phyloP scores from a whole-genome alignment of 2,797 vertebrate species.

The Xenentodon cancila region DNA sequence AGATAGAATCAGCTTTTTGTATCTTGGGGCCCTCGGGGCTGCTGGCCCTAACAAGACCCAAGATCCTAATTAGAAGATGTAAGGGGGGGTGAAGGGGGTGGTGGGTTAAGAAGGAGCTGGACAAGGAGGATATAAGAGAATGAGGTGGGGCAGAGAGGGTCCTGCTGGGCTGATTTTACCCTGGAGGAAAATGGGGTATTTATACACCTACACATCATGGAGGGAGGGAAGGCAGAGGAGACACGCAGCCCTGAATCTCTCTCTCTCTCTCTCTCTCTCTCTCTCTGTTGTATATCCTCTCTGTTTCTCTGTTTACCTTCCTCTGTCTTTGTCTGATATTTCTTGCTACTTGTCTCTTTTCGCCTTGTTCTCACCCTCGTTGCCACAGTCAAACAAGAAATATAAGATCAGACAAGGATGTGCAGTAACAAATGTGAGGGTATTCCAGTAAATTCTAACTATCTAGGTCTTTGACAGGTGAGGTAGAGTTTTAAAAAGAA shows the following conservation, averaged over 20 bases:
- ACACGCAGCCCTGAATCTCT: slow-evolving; percentile 47
- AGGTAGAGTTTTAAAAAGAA: too few relatives aligned
- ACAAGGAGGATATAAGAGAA: slow-evolving; percentile 47
- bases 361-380: slow-evolving; percentile 21
- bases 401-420: slow-evolving; percentile 21
- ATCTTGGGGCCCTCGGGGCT: slow-evolving; percentile 67
- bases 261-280: slow-evolving; percentile 33
- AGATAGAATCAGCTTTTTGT: slow-evolving; percentile 85
- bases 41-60: slow-evolving; percentile 80
- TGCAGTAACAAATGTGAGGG: not conserved
- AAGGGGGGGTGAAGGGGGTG: slow-evolving; percentile 42
- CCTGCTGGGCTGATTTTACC: slow-evolving; percentile 77
- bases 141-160: slow-evolving; percentile 46
- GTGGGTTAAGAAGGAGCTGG: slow-evolving; percentile 43
- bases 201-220: slow-evolving; percentile 76
- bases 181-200: slow-evolving; percentile 69
- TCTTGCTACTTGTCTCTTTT: slow-evolving; percentile 29
- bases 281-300: slow-evolving; percentile 46
- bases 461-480: too few relatives aligned
- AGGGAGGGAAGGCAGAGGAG: slow-evolving; percentile 30
- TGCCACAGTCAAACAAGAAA: slow-evolving; percentile 33
- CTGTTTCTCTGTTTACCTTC: slow-evolving; percentile 45
- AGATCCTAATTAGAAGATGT: slow-evolving; percentile 83
- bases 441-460: not conserved
- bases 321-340: slow-evolving; percentile 36